Evolutionary conservation across 2,113 vertebrate species (phyloP).

Genomic region (Microtus ochrogaster): DNA sequence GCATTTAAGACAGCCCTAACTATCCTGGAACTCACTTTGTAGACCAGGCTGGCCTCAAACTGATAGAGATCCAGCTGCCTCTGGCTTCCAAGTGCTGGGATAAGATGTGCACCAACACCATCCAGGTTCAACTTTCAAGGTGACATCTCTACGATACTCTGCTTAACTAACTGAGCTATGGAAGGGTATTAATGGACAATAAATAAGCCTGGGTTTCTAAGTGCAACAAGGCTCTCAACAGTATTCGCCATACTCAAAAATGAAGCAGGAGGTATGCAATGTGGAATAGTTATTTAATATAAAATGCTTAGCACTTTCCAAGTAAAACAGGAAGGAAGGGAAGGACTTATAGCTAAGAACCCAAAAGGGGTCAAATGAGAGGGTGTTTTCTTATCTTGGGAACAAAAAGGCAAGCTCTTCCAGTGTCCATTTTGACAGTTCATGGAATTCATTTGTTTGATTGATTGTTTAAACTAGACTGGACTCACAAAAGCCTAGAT

Average conservation of each 20-base stretch:
- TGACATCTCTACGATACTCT: neutral
- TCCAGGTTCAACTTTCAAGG: neutral
- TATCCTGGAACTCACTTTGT: neutral
- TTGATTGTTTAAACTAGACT: slow-evolving; percentile 10
- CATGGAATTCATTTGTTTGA: neutral
- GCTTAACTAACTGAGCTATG: neutral
- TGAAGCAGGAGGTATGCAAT: slow-evolving; percentile 6
- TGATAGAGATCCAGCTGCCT: neutral
- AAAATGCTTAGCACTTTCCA: slow-evolving; percentile 60
- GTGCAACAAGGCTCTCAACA: neutral
- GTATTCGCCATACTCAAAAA: slow-evolving; percentile 38
- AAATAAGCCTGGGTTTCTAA: slow-evolving; percentile 22
- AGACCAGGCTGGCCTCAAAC: neutral
- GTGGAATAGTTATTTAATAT: slow-evolving; percentile 37
- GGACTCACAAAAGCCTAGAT: neutral
- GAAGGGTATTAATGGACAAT: neutral
- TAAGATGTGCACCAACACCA: neutral
- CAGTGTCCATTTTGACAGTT: neutral
- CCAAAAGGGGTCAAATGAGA: slow-evolving; percentile 42
- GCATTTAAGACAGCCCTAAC: neutral
- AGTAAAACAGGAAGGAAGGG: slow-evolving; percentile 70
- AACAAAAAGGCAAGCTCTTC: neutral
- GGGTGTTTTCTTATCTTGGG: neutral
- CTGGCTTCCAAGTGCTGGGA: neutral
- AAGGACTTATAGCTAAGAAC: slow-evolving; percentile 33